Evolutionary conservation across 2,797 vertebrate species (phyloP), one percentile per base, ranked within the genome.

Genomic region (Tympanoctomys barrerae): DNA sequence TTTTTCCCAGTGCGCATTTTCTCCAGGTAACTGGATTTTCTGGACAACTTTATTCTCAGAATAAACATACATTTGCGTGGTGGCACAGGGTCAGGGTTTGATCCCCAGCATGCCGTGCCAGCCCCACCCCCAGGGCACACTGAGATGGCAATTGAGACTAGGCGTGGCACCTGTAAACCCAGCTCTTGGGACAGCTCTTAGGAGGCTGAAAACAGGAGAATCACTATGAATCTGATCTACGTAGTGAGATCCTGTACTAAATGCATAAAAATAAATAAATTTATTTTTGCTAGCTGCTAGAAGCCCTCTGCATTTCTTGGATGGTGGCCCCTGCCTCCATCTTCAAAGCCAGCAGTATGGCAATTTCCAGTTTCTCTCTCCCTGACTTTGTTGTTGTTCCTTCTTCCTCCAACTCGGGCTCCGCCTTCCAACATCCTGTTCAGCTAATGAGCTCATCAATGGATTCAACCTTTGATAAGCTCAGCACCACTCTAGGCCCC

Each of bases 21-120:
- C 64, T 93, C 33, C 7, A 57, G 52, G 57, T 66, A 59, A 21
- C 61, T 64, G 10, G 42, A 68, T 68, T 84, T 80, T 54, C 79
- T 57, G n/a, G 78, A 79, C 42, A 49, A 64, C 31, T 31, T 80
- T 31, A 61, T 85, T 66, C 64, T 71, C n/a, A 83, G 95, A 93
- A 21, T 52, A 64, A 54, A 70, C 66, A 57, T 57, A 57, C 54
- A 57, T 57, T 57, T 57, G 54, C 16, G 54, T 14, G 54, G 14
- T 16, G 54, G 14, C 54, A 42, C 42, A 42, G 42, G 16, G 14
- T 14, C 16, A 18, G 54, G 54, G 54, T 18, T 57, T 57, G 54
- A 54, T 54, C 14, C 3, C 54, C 14, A 5, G 16, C 4, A 4
- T 57, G 54, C 14, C 4, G 14, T 1, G 54, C 54, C 16, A 14